These are phyloP conservation scores for Harpagifer antarcticus DNA, from an alignment of 2,797 vertebrate species.

Conservation along the genomic window DNA sequence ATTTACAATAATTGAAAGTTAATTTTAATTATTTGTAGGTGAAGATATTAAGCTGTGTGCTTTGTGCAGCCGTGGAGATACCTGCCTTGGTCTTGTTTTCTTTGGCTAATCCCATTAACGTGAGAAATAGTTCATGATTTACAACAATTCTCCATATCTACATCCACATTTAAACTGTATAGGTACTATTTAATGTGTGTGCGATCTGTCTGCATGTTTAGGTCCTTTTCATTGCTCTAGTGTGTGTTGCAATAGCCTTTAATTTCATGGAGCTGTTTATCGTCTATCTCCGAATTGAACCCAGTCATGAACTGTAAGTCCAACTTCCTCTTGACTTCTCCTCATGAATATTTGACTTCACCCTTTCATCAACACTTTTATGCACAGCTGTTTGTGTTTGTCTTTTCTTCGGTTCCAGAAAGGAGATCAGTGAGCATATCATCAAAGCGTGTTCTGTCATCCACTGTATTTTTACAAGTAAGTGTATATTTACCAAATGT, in stretches of 20 bases:
- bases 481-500: slow-evolving; percentile 30
- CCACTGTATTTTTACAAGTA: slow-evolving; percentile 50
- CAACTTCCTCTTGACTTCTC: background rate
- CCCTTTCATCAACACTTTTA: background rate
- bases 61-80: slow-evolving; percentile 6
- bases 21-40: slow-evolving; percentile 26
- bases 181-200: background rate
- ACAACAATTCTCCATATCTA: background rate
- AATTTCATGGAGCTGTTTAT: slow-evolving; percentile 31
- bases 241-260: slow-evolving; percentile 15
- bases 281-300: slow-evolving; percentile 30
- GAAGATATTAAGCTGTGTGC: background rate
- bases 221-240: slow-evolving; percentile 35
- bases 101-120: accelerated
- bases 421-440: background rate
- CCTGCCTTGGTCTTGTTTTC: background rate
- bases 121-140: slow-evolving; percentile 28
- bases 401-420: slow-evolving; percentile 43
- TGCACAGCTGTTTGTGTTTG: background rate
- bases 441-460: slow-evolving; percentile 11
- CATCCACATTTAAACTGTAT: background rate
- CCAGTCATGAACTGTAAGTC: slow-evolving; percentile 73
- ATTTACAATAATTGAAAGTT: background rate
- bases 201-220: slow-evolving; percentile 7
- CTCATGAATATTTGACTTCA: slow-evolving; percentile 2